Conservation (phyloP, 2,797 vertebrate genomes). For the Atherinosoma microstoma region DNA sequence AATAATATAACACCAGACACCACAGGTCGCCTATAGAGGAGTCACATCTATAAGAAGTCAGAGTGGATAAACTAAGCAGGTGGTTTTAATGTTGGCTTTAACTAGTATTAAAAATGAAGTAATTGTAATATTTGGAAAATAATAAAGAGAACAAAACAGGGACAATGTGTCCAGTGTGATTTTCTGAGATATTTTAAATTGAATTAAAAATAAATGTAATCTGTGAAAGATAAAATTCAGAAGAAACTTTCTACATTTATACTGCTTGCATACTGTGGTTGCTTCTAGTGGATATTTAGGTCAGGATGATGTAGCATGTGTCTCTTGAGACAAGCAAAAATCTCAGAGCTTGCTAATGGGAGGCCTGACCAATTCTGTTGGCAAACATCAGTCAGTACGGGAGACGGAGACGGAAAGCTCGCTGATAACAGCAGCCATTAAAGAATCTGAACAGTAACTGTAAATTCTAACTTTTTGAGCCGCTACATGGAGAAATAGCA, state of each 20-base stretch:
- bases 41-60: too few relatives aligned
- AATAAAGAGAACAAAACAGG: neutral
- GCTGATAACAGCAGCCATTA: neutral
- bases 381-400: conserved; percentile 25
- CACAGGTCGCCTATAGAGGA: too few relatives aligned
- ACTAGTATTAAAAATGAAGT: neutral
- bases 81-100: neutral
- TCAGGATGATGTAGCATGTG: conserved; percentile 42
- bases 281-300: conserved; percentile 31
- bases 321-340: conserved; percentile 27
- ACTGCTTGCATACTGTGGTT: neutral
- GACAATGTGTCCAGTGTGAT: neutral
- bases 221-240: neutral
- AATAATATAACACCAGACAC: too few relatives aligned
- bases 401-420: conserved; percentile 4
- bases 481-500: too few relatives aligned
- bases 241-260: neutral
- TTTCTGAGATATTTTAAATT: neutral
- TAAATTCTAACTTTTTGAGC: too few relatives aligned
- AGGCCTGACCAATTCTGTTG: conserved; percentile 36
- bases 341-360: conserved; percentile 34
- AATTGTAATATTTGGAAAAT: neutral
- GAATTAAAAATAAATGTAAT: neutral
- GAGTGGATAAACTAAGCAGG: too few relatives aligned
- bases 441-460: too few relatives aligned